Conservation (phyloP, 2,113 vertebrate species). For the Rhineura floridana region DNA sequence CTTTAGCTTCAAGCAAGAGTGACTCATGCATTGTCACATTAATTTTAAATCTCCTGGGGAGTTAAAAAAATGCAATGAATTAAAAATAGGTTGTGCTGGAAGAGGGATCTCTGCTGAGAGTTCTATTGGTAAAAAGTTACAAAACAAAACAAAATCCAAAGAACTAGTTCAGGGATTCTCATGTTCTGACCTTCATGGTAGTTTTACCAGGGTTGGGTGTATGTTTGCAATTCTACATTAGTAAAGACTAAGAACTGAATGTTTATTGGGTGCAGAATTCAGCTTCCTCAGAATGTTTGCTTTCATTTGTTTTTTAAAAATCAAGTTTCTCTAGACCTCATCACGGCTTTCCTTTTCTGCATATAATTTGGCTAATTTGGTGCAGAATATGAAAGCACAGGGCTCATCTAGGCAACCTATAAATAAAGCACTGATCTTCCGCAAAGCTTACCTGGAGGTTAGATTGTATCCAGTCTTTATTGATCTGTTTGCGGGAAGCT, state of each 20-base stretch:
- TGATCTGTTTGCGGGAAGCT: too few relatives aligned
- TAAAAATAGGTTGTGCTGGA: neutral
- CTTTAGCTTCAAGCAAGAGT: neutral
- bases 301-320: neutral
- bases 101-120: accelerated
- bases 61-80: neutral
- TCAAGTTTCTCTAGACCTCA: neutral
- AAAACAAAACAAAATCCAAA: neutral
- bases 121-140: neutral
- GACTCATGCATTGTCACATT: neutral
- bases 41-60: neutral
- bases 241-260: neutral
- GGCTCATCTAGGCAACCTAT: too few relatives aligned
- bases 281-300: neutral
- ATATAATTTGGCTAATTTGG: too few relatives aligned
- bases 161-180: neutral
- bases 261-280: neutral
- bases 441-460: too few relatives aligned
- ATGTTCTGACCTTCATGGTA: neutral
- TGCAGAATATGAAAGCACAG: too few relatives aligned
- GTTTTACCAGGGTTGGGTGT: neutral
- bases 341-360: neutral
- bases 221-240: neutral
- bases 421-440: too few relatives aligned
- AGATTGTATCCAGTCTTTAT: too few relatives aligned